These are phyloP conservation scores for Phrynocephalus guinanensis DNA, from an alignment of 2,797 vertebrate species.

Conservation along the genomic window DNA sequence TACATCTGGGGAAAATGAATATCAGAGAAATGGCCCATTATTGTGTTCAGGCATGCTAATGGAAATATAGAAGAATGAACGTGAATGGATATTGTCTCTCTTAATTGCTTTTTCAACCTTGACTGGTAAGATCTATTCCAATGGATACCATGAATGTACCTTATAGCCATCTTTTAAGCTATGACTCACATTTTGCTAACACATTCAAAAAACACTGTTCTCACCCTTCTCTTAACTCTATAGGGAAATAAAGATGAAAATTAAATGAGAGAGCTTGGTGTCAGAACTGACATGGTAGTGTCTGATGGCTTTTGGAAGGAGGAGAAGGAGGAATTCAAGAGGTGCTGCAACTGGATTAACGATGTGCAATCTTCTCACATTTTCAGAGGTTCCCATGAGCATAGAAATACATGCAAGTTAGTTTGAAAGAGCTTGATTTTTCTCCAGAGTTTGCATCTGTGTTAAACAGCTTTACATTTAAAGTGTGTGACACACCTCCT, in stretches of 20 bases:
- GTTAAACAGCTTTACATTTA: conserved; percentile 65
- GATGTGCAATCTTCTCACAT: conserved; percentile 48
- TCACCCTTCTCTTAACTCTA: conserved; percentile 8
- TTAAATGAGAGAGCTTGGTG: conserved; percentile 18
- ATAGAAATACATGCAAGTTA: conserved; percentile 58
- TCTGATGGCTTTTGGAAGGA: conserved; percentile 42
- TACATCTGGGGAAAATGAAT: not conserved
- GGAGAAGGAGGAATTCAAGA: conserved; percentile 47
- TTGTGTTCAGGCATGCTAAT: not conserved
- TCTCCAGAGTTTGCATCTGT: conserved; percentile 68
- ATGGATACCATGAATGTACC: not conserved
- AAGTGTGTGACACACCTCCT: conserved; percentile 59
- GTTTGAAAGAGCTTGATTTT: conserved; percentile 68
- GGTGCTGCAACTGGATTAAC: conserved; percentile 48
- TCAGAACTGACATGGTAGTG: not conserved
- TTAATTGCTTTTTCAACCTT: not conserved
- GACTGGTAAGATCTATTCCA: not conserved
- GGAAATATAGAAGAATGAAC: not conserved
- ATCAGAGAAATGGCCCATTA: not conserved
- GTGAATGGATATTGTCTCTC: not conserved
- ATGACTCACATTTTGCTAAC: conserved; percentile 34
- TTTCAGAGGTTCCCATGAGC: conserved; percentile 52
- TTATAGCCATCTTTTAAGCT: not conserved
- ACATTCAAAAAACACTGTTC: conserved; percentile 17
- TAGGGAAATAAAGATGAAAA: conserved; percentile 21